phyloP scores from a whole-genome alignment of 2,797 vertebrate species.

The Aphelocoma californica region DNA sequence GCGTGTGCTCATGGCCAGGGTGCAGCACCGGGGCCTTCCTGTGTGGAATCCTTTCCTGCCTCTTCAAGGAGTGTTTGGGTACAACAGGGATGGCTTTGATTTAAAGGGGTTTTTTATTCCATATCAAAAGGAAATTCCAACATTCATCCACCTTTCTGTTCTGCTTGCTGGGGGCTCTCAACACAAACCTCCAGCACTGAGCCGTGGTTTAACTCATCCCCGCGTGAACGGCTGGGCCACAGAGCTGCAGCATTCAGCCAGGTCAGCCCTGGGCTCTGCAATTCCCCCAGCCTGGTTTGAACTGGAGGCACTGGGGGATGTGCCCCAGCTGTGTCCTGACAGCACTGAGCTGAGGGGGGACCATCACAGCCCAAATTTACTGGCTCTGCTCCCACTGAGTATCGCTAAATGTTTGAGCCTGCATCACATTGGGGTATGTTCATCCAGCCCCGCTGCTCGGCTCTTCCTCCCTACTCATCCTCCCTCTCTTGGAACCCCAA shows the following conservation, averaged over 20 bases:
- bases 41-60: background rate
- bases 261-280: background rate
- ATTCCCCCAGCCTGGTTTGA: background rate
- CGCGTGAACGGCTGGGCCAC: background rate
- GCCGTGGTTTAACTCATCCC: background rate
- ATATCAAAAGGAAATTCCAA: background rate
- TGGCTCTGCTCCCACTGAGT: background rate
- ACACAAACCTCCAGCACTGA: background rate
- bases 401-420: background rate
- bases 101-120: background rate
- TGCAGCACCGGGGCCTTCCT: background rate
- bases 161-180: background rate
- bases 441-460: background rate
- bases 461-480: background rate
- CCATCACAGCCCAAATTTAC: background rate
- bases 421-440: accelerated
- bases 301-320: background rate
- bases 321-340: accelerated
- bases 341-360: background rate
- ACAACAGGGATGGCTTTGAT: background rate
- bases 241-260: background rate
- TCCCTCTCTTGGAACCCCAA: background rate
- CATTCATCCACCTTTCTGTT: background rate
- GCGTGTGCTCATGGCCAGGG: accelerated
- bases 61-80: background rate